These are phyloP conservation scores for Bombus superbus DNA, from an alignment of 1,140 invertebrate species.

Conservation along the genomic window DNA sequence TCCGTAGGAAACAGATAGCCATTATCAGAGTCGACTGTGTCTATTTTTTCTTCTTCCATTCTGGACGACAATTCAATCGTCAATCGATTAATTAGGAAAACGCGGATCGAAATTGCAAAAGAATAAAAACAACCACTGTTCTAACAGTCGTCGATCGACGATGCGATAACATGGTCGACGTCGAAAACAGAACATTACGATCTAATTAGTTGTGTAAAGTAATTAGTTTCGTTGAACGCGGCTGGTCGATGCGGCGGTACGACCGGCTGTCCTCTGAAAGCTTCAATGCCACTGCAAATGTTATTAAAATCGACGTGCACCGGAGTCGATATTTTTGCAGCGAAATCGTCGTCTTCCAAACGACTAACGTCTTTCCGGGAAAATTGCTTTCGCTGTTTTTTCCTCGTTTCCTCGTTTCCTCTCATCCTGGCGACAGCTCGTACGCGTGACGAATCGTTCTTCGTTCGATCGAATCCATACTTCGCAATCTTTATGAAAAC, in stretches of 20 bases:
- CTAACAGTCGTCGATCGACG: not conserved
- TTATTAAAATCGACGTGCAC: slow-evolving; percentile 13
- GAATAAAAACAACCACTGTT: not conserved
- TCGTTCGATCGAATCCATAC: not conserved
- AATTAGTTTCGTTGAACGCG: slow-evolving; percentile 10
- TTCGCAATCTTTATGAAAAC: no score
- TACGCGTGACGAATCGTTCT: not conserved
- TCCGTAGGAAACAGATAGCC: not conserved
- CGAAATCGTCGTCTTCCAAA: not conserved
- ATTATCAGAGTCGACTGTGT: not conserved
- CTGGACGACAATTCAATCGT: not conserved
- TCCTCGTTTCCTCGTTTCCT: not conserved
- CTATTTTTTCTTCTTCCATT: not conserved
- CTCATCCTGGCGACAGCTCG: not conserved
- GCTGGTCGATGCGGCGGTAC: not conserved
- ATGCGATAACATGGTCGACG: not conserved
- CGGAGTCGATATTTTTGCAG: not conserved
- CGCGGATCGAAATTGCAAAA: no score
- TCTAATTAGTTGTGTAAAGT: slow-evolving; percentile 25
- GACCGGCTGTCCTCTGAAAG: not conserved
- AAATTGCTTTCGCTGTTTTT: not conserved
- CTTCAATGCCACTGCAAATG: not conserved
- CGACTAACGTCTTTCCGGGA: not conserved
- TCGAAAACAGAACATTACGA: slow-evolving; percentile 2
- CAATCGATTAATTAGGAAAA: not conserved